Evolutionary conservation across 2,888 invertebrate species (phyloP).

Genomic region (Hydrotaea cyrtoneurina): DNA sequence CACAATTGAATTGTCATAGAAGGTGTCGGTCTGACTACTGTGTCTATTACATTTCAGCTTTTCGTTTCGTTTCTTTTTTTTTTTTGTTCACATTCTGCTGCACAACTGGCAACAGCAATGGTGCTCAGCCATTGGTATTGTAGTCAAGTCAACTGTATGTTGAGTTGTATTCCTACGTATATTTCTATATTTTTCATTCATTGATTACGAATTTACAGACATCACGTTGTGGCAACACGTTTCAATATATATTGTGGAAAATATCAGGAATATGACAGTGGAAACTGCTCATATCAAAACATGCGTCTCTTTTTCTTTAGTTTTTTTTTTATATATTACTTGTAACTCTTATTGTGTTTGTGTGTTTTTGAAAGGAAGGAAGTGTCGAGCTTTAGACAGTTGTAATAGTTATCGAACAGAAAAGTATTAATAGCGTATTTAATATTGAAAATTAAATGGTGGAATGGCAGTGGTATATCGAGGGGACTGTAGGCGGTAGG

Average conservation of each 20-base stretch:
- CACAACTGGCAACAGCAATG: slow-evolving; percentile 18
- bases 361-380: slow-evolving; percentile 46
- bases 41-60: slow-evolving; percentile 36
- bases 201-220: slow-evolving; percentile 54
- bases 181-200: neutral
- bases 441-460: neutral
- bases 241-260: slow-evolving; percentile 58
- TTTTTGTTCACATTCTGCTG: slow-evolving; percentile 33
- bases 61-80: neutral
- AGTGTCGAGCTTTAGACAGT: slow-evolving; percentile 51
- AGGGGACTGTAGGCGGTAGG: neutral
- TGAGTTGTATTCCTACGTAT: neutral
- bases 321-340: neutral
- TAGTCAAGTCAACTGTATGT: neutral
- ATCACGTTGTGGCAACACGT: slow-evolving; percentile 65
- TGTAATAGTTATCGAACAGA: neutral
- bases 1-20: slow-evolving; percentile 33
- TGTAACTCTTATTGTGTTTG: neutral
- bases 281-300: slow-evolving; percentile 6
- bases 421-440: neutral
- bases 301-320: slow-evolving; percentile 37
- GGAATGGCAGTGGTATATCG: neutral
- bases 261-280: slow-evolving; percentile 31
- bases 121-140: neutral
- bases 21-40: slow-evolving; percentile 27